Evolutionary conservation across 2,113 vertebrate genomes (phyloP), one percentile per base, ranked within the genome.

Genomic region (Psammodynastes pulverulentus): DNA sequence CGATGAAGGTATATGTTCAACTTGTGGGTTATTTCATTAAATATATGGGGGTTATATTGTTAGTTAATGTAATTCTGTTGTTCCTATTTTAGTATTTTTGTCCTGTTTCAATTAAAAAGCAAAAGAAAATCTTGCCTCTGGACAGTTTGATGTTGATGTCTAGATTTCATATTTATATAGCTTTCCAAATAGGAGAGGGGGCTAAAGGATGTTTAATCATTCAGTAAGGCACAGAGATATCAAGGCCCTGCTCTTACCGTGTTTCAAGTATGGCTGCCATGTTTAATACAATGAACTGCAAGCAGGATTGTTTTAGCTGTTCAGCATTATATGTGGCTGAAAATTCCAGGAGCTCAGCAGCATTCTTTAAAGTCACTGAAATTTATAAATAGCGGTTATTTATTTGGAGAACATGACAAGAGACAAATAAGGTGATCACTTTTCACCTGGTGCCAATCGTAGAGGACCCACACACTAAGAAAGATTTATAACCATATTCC

Each of bases 271-370:
- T 95, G 92, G 98, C 98, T 39, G 98, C 98, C 98, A 99, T 98
- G 96, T 99, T 99, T 94, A 99, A 96, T 91, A 97, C 98, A 48
- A 99, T 99, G 95, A 99, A 99, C 95, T 99, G 99, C 92, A 99
- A 96, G 94, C 99, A 99, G 95, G 99, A 99, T 52, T 98, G 97
- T 95, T 99, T 99, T 26, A 99, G 96, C 92, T 99, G 99, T 39
- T 98, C 98, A 90, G 99, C 99, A 34, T 98, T 99, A 96, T 99
- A 99, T 96, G 98, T 96, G 19, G 98, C 96, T 84, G 99, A 97
- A 96, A 99, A 99, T 95, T 99, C 99, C 97, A 99, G 95, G 34
- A 99, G 96, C 96, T 99, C 98, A 0, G 98, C 98, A 93, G 98
- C 98, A 43, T 99, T 99, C 96, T 99, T 99, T 93, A 99, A 97